These are phyloP conservation scores for Elymnias hypermnestra DNA, from an alignment of 1,140 invertebrate genomes.

Conservation along the genomic window DNA sequence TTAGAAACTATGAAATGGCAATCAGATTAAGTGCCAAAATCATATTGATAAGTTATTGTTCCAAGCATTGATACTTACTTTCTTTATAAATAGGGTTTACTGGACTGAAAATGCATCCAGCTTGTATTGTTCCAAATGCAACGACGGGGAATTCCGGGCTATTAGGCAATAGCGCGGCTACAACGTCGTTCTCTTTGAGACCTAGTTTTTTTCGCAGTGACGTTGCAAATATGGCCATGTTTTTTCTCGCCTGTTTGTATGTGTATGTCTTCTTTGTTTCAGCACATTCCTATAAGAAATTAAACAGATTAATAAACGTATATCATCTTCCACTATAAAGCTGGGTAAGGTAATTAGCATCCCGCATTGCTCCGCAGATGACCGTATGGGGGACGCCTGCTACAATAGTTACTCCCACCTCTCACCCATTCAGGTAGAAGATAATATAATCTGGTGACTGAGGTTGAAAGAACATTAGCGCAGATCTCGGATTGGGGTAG, in stretches of 20 bases:
- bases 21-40: no score
- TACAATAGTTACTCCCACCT: no score
- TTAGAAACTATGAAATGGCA: no score
- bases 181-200: conserved; percentile 82
- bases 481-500: no score
- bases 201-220: conserved; percentile 81
- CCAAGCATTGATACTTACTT: conserved; percentile 79
- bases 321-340: no score
- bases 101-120: conserved; percentile 85
- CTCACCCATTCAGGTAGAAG: no score
- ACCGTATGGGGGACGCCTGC: no score
- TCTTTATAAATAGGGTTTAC: conserved; percentile 89
- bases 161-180: conserved; percentile 85
- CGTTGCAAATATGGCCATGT: conserved; percentile 80
- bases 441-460: no score
- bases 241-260: conserved; percentile 79
- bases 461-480: no score
- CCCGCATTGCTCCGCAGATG: no score
- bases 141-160: conserved; percentile 84
- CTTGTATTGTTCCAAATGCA: conserved; percentile 81
- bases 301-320: neutral
- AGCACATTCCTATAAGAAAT: conserved; percentile 79
- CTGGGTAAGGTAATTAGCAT: no score
- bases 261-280: conserved; percentile 84
- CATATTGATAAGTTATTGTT: no score